Evolutionary conservation across 1,140 invertebrate species (phyloP).

Genomic region (Zaprionus camerounensis): DNA sequence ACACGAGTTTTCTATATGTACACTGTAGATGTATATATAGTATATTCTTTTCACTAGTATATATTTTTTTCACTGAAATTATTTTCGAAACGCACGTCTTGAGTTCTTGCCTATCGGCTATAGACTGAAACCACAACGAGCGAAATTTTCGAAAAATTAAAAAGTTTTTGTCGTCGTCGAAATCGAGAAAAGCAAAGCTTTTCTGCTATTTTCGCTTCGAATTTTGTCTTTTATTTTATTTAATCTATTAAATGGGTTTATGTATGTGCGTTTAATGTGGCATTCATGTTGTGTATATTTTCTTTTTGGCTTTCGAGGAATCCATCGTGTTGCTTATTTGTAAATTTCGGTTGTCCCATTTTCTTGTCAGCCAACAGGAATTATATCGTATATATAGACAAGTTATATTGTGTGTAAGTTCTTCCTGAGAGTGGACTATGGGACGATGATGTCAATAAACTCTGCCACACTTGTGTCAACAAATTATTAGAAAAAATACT

Average conservation of each 20-base stretch:
- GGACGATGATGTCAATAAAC: slow-evolving; percentile 62
- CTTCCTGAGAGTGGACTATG: not conserved
- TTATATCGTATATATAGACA: slow-evolving; percentile 8
- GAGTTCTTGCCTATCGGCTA: slow-evolving; percentile 59
- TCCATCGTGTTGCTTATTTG: slow-evolving; percentile 17
- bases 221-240: slow-evolving; percentile 47
- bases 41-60: slow-evolving; percentile 23
- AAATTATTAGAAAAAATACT: slow-evolving; percentile 42
- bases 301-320: slow-evolving; percentile 33
- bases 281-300: slow-evolving; percentile 48
- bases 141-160: slow-evolving; percentile 56
- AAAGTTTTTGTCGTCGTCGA: slow-evolving; percentile 59
- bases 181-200: slow-evolving; percentile 35
- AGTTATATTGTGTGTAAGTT: slow-evolving; percentile 13
- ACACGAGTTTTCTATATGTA: slow-evolving; percentile 38
- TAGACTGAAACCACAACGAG: slow-evolving; percentile 57
- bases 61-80: slow-evolving; percentile 16
- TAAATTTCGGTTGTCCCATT: slow-evolving; percentile 29
- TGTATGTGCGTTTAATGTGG: slow-evolving; percentile 35
- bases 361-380: slow-evolving; percentile 4
- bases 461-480: slow-evolving; percentile 51
- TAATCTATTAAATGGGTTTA: slow-evolving; percentile 27
- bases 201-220: slow-evolving; percentile 67
- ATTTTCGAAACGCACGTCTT: slow-evolving; percentile 62
- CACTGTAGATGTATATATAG: slow-evolving; percentile 32